Base-by-base conservation (phyloP, 2,113 vertebrate species). In the Ascaphus truei region DNA sequence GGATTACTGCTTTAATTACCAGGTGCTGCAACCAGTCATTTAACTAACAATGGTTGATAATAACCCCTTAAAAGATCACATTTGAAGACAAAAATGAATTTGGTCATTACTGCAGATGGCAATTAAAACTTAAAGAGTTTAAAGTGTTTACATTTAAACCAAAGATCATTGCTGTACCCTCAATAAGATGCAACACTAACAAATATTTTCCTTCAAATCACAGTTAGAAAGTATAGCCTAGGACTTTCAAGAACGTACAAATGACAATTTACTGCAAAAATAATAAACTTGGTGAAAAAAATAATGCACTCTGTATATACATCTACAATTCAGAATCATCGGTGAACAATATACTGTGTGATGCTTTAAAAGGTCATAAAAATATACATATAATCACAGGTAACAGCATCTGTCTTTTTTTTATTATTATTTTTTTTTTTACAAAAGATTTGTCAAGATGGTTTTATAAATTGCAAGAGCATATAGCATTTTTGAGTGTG, bases 251-350 rank as follows among this genome's bases (percentile, higher is more conserved):
- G n/a, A 68, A 36, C 36, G 41, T 50, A 30, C 65, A 68, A 41
- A 34, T 13, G 26, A 8, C 7, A 9, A 57, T 13, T 57, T 45
- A 33, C 20, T 25, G 47, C 39, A 48, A 52, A 10, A 15, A 23
- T n/a, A 43, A 66, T 43, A 31, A n/a, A n/a, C 7, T 57, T 8
- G 52, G 53, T 31, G 34, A 41, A 41, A 65, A 65, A 62, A 60
- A 60, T 43, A 50, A 10, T 31, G 53, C 27, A 57, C n/a, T 57
- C 53, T 48, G 9, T 68, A 68, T 68, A 58, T 57, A 47, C 64
- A 68, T 22, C 13, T 18, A 37, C 50, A 45, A 67, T 47, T 37
- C 25, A 37, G 26, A 29, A 23, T 18, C 18, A 41, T 16, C 12
- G 15, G 10, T 7, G 5, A 52, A 8, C 18, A n/a, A n/a, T n/a